Conservation (phyloP, 1,140 invertebrate genomes). For the Papilio polytes region DNA sequence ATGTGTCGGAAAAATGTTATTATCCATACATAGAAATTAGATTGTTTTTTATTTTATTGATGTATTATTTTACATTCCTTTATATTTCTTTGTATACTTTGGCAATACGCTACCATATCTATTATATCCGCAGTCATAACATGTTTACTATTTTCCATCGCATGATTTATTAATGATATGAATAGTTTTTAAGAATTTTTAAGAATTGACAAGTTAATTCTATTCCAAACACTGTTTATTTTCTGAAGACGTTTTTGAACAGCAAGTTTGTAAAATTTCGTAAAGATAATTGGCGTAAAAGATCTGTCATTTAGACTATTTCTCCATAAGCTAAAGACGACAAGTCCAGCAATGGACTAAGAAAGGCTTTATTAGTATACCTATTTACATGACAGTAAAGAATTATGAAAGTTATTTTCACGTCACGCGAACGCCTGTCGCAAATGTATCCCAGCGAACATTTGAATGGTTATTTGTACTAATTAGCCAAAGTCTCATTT, state of each 20-base stretch:
- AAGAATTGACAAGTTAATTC: too few species aligned
- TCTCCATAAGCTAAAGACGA: not conserved
- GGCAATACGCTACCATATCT: not conserved
- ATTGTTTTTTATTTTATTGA: not conserved
- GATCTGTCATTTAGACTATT: not conserved
- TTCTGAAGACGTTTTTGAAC: too few species aligned
- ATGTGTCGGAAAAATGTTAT: not conserved
- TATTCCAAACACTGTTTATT: too few species aligned
- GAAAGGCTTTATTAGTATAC: not conserved
- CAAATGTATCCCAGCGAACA: not conserved
- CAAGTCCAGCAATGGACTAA: not conserved
- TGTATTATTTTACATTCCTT: not conserved
- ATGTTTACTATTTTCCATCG: not conserved
- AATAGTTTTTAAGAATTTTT: too few species aligned
- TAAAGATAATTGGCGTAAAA: not conserved
- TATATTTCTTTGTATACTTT: not conserved
- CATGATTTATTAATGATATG: too few species aligned
- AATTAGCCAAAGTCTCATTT: not conserved
- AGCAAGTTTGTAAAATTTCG: not conserved
- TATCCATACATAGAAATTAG: not conserved
- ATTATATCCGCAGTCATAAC: not conserved
- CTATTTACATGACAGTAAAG: not conserved
- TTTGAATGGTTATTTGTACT: slow-evolving; percentile 31
- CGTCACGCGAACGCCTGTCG: not conserved
- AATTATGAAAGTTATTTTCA: not conserved